Base-by-base conservation (phyloP, 2,888 invertebrate species). In the Polyommatus icarus region DNA sequence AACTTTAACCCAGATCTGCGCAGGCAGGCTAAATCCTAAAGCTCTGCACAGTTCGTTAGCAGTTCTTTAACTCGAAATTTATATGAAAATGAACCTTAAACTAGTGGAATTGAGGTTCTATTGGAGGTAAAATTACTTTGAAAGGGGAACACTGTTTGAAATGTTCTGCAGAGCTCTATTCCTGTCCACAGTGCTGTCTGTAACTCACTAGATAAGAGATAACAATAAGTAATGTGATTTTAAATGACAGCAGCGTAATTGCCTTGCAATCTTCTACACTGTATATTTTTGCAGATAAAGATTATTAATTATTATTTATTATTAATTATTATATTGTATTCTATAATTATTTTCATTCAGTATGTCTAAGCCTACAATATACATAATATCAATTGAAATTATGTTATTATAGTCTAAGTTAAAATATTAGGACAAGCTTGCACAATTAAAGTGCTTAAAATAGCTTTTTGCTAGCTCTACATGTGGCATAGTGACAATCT, bases 151-250 rank as follows among this genome's bases (percentile, higher is more conserved):
- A 54, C 54, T 54, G 18, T 54, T 54, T 54, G 18, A 18, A 54
- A 54, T 18, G 18, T 0, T 54, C 54, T 54, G 15, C 50, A 54
- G 54, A 18, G 5, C 54, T 54, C 18, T 54, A 54, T 54, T 54
- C 5, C 18, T 54, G 54, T 18, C 54, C 54, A 5, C 54, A 54
- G 54, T 46, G 18, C 54, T 18, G 54, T 46, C 18, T 50, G 50
- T 54, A 54, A 54, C 54, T 59, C n/a, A 7, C 32, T 71, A 24
- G 24, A 24, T n/a, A n/a, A 71, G 3, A 71, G 36, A 36, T 71
- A 71, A 36, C 71, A 36, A 8, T n/a, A 36, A n/a, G n/a, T 36
- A 71, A 71, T 71, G 71, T n/a, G 61, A 24, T 24, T 59, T 24
- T 67, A 67, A 67, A 15, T 67, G 61, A 24, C 61, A 12, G 4